Conservation (phyloP, 2,888 invertebrate genomes). For the Aromia moschata region DNA sequence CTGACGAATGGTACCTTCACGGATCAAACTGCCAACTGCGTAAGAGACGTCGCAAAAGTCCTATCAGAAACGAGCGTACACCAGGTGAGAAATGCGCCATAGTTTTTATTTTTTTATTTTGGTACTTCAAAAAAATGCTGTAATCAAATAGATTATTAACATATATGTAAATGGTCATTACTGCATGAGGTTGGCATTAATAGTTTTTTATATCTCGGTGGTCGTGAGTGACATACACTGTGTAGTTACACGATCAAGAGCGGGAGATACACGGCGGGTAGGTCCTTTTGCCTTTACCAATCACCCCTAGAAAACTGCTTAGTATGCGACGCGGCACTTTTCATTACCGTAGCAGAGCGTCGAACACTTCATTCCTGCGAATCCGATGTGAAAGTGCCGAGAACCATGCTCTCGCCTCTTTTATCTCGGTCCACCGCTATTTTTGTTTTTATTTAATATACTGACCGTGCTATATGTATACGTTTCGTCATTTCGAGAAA, state of each 20-base stretch:
- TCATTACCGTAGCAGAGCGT: slow-evolving; percentile 67
- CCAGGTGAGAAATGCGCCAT: slow-evolving; percentile 54
- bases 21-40: slow-evolving; percentile 66
- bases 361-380: slow-evolving; percentile 56
- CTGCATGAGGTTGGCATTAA: no score
- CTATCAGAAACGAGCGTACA: slow-evolving; percentile 64
- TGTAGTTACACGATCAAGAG: slow-evolving; percentile 27
- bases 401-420: slow-evolving; percentile 6
- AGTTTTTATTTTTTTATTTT: no score
- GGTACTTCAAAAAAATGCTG: no score
- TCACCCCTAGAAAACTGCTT: slow-evolving; percentile 61
- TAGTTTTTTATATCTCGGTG: no score
- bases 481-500: no score
- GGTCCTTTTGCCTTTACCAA: slow-evolving; percentile 46
- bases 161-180: no score
- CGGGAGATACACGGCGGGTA: slow-evolving; percentile 31
- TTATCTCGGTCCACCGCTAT: not conserved
- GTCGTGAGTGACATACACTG: slow-evolving; percentile 18
- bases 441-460: slow-evolving; percentile 5
- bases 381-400: slow-evolving; percentile 49
- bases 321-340: slow-evolving; percentile 70
- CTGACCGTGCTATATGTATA: not conserved
- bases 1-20: slow-evolving; percentile 61
- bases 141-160: not conserved
- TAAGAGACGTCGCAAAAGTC: slow-evolving; percentile 68